Evolutionary conservation across 2,113 vertebrate species (phyloP), one percentile per base, ranked within the genome.

Genomic region (Myotis yumanensis): DNA sequence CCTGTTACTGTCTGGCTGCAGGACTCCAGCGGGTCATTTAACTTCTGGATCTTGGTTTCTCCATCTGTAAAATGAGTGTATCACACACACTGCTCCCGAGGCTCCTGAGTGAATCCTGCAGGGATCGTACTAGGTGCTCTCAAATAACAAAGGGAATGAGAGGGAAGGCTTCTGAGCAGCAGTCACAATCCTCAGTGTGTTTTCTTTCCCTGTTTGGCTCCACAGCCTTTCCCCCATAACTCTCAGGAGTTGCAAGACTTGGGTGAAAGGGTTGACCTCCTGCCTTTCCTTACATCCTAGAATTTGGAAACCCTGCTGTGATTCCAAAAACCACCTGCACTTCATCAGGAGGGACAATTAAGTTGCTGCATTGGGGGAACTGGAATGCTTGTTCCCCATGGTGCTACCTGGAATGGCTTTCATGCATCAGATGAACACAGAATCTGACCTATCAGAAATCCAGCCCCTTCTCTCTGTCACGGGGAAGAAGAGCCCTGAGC

Each of bases 251-350:
- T 52, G 28, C 87, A n/a, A 76, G 80, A 86, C 37, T 64, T 84
- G 76, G 40, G 86, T 7, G 25, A 90, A 90, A 30, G 35, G 46
- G 30, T n/a, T 18, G n/a, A 72, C 73, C 5, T 81, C 52, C 48
- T 64, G n/a, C 51, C 43, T 96, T 86, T 28, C 68, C 92, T 94
- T 68, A 51, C 35, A 83, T 93, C 30, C 62, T 80, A 86, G 87
- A 77, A 52, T 93, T 87, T 69, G 87, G 91, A 93, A 91, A 48
- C 22, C 46, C 62, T 83, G 20, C 68, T 88, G 48, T 71, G 88
- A 92, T 80, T 88, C 89, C 48, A 12, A 51, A 96, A 79, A n/a
- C 32, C 12, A 66, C 77, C 51, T 57, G 22, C 35, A 32, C 71
- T 81, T 75, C 54, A 71, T 72, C 93, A 69, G 14, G 62, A 76